Base-by-base conservation (phyloP, 2,797 vertebrate genomes). In the Epinephelus awoara region DNA sequence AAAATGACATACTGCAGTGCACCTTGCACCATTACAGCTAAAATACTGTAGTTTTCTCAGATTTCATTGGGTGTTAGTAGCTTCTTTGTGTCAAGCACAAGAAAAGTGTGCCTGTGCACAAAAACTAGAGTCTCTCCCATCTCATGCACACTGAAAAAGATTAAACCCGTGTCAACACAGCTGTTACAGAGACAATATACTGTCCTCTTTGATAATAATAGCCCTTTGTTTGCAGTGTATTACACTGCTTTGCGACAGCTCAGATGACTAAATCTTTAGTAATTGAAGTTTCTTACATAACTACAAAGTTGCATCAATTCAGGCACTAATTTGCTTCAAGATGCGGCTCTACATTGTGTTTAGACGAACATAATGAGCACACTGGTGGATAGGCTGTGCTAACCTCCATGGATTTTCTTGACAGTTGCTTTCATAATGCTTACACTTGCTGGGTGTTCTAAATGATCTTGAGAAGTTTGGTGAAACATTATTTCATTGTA, bases 351-450 rank as follows among this genome's bases (percentile, higher is more conserved):
- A 40, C 44, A 49, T 64, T 63, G 54, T 76, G 62, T 79, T 77
- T 55, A 54, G 47, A 78, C 56, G 57, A 64, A 68, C 52, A 75
- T 80, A 85, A 86, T 85, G 85, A 87, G 80, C 79, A 63, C 57
- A 12, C 51, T 77, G 64, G 73, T 83, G 72, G 67, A 75, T 40
- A 15, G 44, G 51, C 72, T 25, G 54, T 63, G 27, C 2, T 74
- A 66, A 76, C 83, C 73, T 71, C 67, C 51, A 57, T 40, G 55
- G 82, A 80, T 83, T 86, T 71, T 49, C 47, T 70, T 71, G 25
- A 78, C 82, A 72, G 77, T 66, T 46, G 34, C 50, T 84, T 81
- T 84, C 57, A 80, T 63, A 66, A 66, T 69, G 69, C 47, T 13
- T 19, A n/a, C 47, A 34, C 47, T 73, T 54, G 12, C 27, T 61